Evolutionary conservation across 2,797 vertebrate genomes (phyloP), one percentile per base, ranked within the genome.

Genomic region (Kryptolebias ocellatus): DNA sequence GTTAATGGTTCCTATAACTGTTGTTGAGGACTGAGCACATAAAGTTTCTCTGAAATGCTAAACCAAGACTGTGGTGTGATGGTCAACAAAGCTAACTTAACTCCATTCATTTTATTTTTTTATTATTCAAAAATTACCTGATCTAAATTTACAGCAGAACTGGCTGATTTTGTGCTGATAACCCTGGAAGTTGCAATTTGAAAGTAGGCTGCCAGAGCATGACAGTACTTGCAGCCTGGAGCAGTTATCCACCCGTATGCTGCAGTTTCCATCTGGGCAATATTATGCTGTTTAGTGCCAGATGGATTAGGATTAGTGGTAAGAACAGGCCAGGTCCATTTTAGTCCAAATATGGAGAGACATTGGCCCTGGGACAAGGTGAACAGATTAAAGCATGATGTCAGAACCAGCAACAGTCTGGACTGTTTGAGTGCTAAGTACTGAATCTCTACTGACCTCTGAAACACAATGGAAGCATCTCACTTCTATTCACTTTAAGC

Each of bases 251-350:
- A 52, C 54, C 76, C 64, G 34, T 79, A 75, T 90, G 78, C 70
- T 85, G 77, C 72, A 51, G 44, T 77, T 86, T 81, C 72, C 72
- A 89, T 89, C 84, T 90, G 64, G 71, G 67, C 84, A 89, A 85
- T 85, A 88, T 82, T 85, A 82, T 83, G 67, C 64, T 62, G 76
- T 83, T 85, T 66, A 73, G 77, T 78, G 79, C 64, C 85, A 90
- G 76, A 82, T 84, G 82, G 90, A 93, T 90, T 91, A 90, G 92
- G 89, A 92, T 91, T 91, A 91, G 80, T 49, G 56, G 64, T 79
- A 71, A 81, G 18, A 37, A 51, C 81, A 75, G 76, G 71, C 51
- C 76, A 60, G 76, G 76, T 87, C 79, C 55, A 70, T 31, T 56
- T 56, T 42, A 77, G 50, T 71, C 61, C 78, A 78, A 79, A 74